Conservation (phyloP, 2,888 invertebrate species). For the Timandra comae region DNA sequence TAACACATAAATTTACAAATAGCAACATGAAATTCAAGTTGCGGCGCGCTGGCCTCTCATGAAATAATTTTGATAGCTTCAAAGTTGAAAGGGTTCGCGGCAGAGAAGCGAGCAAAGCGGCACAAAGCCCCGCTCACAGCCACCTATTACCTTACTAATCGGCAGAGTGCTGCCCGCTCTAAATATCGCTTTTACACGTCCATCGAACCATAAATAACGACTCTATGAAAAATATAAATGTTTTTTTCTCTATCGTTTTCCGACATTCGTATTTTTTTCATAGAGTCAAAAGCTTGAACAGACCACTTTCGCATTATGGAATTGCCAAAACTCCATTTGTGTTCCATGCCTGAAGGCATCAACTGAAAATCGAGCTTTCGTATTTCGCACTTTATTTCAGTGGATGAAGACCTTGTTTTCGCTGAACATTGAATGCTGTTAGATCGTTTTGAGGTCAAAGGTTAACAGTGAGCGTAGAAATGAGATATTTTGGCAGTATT, state of each 20-base stretch:
- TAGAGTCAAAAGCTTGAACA: conserved; percentile 77
- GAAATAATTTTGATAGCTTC: conserved; percentile 67
- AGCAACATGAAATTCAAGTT: conserved; percentile 40
- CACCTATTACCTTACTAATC: conserved; percentile 61
- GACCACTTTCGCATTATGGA: conserved; percentile 77
- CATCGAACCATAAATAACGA: conserved; percentile 73
- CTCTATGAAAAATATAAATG: conserved; percentile 76
- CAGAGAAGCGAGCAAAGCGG: conserved; percentile 41
- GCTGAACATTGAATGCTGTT: conserved; percentile 19
- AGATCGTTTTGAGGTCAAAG: conserved; percentile 31
- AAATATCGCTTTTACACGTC: conserved; percentile 73
- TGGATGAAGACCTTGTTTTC: conserved; percentile 24
- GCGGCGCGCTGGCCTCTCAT: conserved; percentile 38
- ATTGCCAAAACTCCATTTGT: conserved; percentile 74
- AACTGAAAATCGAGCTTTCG: conserved; percentile 16
- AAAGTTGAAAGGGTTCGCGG: conserved; percentile 66
- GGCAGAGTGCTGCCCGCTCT: conserved; percentile 70
- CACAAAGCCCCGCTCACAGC: conserved; percentile 43
- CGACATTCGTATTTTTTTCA: conserved; percentile 72
- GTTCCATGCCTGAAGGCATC: conserved; percentile 35
- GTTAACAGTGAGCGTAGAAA: conserved; percentile 70
- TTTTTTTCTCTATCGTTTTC: conserved; percentile 74
- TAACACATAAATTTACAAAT: conserved; percentile 10
- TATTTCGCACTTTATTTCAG: conserved; percentile 27
- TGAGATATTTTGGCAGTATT: conserved; percentile 78